Evolutionary conservation across 2,113 vertebrate species (phyloP).

Genomic region (Hiodon tergisus): DNA sequence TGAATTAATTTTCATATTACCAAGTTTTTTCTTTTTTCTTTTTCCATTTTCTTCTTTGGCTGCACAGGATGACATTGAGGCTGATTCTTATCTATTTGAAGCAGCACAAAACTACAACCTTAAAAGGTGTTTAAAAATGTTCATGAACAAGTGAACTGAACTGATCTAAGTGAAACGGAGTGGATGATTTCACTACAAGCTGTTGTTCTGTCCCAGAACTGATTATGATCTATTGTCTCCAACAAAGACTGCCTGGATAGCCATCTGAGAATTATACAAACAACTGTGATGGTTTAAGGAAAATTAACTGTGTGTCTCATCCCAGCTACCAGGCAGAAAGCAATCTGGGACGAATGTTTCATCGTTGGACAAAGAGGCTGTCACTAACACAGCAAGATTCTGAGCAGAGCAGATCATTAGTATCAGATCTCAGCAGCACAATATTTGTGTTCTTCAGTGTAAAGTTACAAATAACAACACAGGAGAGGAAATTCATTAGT

Average conservation of each 20-base stretch:
- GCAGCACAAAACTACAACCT: too few species aligned
- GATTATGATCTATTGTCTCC: neutral
- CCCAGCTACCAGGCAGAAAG: conserved; percentile 13
- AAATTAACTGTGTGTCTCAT: conserved; percentile 16
- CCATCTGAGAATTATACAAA: neutral
- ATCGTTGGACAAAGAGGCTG: neutral
- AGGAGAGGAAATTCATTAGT: neutral
- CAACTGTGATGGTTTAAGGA: conserved; percentile 14
- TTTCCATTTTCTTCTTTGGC: neutral
- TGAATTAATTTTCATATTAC: neutral
- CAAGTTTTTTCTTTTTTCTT: neutral
- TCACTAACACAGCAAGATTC: neutral
- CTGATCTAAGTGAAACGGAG: too few species aligned
- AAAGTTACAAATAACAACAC: too few species aligned
- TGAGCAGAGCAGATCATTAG: too few species aligned
- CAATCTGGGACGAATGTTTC: conserved; percentile 12
- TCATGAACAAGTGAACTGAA: too few species aligned
- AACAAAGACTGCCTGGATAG: neutral
- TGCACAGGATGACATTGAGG: neutral
- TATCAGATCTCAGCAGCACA: too few species aligned
- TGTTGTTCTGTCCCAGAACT: neutral
- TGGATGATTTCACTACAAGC: too few species aligned
- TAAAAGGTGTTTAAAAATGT: too few species aligned
- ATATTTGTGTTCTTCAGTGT: too few species aligned
- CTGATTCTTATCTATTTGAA: neutral